Conservation (phyloP, 1,140 invertebrate genomes). For the Cherax destructor region DNA sequence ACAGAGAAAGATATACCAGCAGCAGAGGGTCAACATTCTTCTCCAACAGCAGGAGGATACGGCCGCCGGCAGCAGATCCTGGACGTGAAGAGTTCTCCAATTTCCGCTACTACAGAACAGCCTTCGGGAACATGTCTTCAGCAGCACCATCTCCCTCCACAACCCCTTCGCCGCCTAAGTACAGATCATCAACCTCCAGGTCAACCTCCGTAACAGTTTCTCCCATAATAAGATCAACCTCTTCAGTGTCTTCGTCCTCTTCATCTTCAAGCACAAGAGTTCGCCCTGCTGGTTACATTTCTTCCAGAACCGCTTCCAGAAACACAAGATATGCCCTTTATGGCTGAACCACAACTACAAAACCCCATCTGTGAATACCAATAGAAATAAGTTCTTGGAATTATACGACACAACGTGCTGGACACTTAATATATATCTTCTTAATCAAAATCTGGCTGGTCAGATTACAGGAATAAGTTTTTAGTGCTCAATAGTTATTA, state of each 20-base stretch:
- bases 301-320: slow-evolving; percentile 47
- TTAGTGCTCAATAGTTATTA: slow-evolving; percentile 7
- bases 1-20: background rate
- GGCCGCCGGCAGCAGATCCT: slow-evolving; percentile 19
- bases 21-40: slow-evolving; percentile 13
- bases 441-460: background rate
- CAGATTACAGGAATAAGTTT: background rate
- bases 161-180: background rate
- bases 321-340: slow-evolving; percentile 61
- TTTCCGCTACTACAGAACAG: slow-evolving; percentile 70
- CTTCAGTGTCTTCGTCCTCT: background rate
- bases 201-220: background rate
- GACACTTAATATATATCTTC: background rate
- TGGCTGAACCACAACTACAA: slow-evolving; percentile 10
- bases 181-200: background rate
- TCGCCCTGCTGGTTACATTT: slow-evolving; percentile 41
- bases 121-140: slow-evolving; percentile 44
- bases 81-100: slow-evolving; percentile 64
- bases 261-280: slow-evolving; percentile 11
- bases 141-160: background rate
- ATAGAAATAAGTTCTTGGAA: background rate
- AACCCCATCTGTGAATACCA: background rate
- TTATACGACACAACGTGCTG: background rate
- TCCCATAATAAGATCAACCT: background rate
- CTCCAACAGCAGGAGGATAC: background rate